A percentile compares a stretch with the other conserved stretches of the same genome.
These are phyloP conservation scores for Semibalanus balanoides DNA, from an alignment of 1,140 invertebrate genomes.

Conservation along the genomic window DNA sequence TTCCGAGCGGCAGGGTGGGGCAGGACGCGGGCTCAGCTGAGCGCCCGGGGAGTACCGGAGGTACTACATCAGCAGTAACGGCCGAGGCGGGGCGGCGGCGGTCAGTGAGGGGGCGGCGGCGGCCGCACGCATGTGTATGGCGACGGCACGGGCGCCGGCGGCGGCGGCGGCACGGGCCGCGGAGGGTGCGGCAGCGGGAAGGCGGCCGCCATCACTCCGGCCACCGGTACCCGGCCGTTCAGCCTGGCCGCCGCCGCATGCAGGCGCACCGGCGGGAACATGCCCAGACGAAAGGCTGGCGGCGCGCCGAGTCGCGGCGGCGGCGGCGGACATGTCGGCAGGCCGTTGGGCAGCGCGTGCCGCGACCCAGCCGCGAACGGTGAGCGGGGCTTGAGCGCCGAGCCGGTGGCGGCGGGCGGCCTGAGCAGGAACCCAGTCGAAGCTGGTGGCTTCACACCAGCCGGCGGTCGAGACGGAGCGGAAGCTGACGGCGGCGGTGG, in stretches of 20 bases:
- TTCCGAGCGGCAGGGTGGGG: background rate
- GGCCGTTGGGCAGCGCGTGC: constrained; percentile 5
- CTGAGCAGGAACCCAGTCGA: background rate
- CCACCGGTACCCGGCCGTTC: background rate
- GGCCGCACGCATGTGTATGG: too few relatives aligned
- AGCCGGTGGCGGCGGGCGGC: too few relatives aligned
- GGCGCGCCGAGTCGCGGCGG: background rate
- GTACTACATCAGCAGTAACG: too few relatives aligned
- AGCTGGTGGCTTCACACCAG: too few relatives aligned
- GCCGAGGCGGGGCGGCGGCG: too few relatives aligned
- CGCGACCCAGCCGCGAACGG: background rate
- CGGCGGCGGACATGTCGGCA: constrained; percentile 5
- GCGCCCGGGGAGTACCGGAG: too few relatives aligned
- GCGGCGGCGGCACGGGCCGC: too few relatives aligned
- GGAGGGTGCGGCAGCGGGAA: background rate
- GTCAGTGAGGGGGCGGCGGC: too few relatives aligned
- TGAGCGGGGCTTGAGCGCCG: background rate
- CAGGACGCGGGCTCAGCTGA: too few relatives aligned
- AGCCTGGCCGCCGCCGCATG: background rate
- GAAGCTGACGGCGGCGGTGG: too few relatives aligned
- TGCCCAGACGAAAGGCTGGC: background rate
- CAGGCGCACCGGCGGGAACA: background rate
- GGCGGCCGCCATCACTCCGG: background rate
- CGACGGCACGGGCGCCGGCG: background rate
- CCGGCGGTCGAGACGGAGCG: too few relatives aligned